These are phyloP conservation scores for Pelecanus crispus DNA, from an alignment of 2,113 vertebrate species.

Conservation along the genomic window DNA sequence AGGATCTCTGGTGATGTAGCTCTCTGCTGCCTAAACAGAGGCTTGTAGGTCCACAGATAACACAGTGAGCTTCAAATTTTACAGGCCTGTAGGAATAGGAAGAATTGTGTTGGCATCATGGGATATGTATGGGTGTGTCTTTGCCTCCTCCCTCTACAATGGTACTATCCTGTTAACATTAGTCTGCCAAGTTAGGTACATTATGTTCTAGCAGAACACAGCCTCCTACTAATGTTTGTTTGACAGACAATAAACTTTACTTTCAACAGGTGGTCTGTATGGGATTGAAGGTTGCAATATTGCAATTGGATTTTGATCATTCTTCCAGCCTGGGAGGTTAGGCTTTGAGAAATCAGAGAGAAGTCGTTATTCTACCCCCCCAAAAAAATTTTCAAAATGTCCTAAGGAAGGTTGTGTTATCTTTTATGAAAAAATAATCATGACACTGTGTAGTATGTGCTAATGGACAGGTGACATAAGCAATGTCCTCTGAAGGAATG, in stretches of 20 bases:
- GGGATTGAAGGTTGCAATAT: background rate
- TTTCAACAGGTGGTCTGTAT: background rate
- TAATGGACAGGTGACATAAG: background rate
- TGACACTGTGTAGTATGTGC: background rate
- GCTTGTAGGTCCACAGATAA: background rate
- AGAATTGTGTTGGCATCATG: background rate
- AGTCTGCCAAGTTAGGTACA: conserved; percentile 20
- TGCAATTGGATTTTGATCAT: background rate
- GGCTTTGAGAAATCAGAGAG: background rate
- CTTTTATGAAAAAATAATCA: background rate
- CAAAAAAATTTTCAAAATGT: background rate
- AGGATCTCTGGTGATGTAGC: background rate
- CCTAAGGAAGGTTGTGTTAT: background rate
- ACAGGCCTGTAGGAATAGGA: background rate
- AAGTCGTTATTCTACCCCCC: background rate
- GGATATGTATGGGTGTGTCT: background rate
- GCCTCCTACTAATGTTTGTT: background rate
- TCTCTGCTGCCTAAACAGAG: background rate
- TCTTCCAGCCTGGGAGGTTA: background rate
- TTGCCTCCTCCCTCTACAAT: conserved; percentile 21
- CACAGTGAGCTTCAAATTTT: background rate
- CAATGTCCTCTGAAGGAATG: background rate
- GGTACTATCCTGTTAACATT: conserved; percentile 9
- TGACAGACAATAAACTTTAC: background rate
- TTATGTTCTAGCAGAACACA: background rate